Evolutionary conservation across 2,888 invertebrate species (phyloP), one percentile per base, ranked within the genome.

Genomic region (Heliconius sara): DNA sequence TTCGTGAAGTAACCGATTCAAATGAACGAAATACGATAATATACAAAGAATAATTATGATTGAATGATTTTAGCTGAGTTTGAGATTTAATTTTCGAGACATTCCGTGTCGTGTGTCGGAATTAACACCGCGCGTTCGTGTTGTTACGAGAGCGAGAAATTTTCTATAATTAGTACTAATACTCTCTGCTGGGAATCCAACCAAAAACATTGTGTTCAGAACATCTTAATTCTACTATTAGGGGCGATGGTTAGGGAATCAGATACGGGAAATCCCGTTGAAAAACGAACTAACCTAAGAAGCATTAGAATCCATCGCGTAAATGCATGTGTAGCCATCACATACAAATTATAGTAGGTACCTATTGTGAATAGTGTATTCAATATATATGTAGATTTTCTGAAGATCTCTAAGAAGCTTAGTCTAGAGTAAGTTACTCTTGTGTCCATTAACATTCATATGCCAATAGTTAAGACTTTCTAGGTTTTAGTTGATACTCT

Each of bases 391-490:
- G 43, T 70, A 43, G 43, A 47, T 70, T 43, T 70, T 47, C 43
- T 47, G 43, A 43, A 70, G 43, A 70, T 25, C 25, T 43, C 70
- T 47, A 70, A 70, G 70, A 70, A 70, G 70, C 43, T 70, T 70
- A 70, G 70, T 16, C 9, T 70, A n/a, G 70, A 43, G 25, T 70
- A 70, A 70, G 43, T 43, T 70, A 70, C 70, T 43, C 43, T n/a
- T 68, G 25, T 16, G 70, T 70, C 43, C 43, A 70, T 70, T 43
- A 70, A 25, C 43, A 70, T 70, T 70, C 25, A 43, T 43, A 70
- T 25, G 70, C 27, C 70, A 25, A 70, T 43, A 47, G 70, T 25
- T 47, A 70, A 3, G 9, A 16, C 25, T 25, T 16, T 25, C 43
- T 70, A 47, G 43, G 25, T 70, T 47, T 19, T 52, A 52, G 52